These are phyloP conservation scores for Potorous gilbertii DNA, from an alignment of 2,797 vertebrate genomes.

Conservation along the genomic window DNA sequence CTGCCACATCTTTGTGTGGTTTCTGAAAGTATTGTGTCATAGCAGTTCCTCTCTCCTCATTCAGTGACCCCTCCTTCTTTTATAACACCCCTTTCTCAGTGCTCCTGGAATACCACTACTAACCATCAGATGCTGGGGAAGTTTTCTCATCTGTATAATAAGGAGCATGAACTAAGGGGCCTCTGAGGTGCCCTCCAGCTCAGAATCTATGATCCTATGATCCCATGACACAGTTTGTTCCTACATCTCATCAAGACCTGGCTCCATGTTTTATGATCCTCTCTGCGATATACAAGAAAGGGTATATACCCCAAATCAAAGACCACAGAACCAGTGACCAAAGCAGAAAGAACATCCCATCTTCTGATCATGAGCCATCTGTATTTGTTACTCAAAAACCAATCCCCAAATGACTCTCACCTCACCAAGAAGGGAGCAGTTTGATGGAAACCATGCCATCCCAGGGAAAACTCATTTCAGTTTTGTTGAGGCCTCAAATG, in stretches of 20 bases:
- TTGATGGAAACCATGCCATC: neutral
- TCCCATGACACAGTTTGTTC: neutral
- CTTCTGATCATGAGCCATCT: neutral
- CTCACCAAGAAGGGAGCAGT: neutral
- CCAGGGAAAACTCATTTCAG: conserved; percentile 10
- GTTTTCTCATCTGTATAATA: neutral
- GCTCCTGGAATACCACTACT: neutral
- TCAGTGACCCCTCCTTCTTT: neutral
- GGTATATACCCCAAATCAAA: neutral
- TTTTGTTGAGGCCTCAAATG: neutral
- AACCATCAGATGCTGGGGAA: neutral
- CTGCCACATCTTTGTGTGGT: neutral
- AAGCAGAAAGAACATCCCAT: neutral
- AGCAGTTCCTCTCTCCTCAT: neutral
- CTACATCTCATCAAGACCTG: neutral
- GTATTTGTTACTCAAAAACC: neutral
- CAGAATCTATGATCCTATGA: neutral
- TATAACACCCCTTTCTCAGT: neutral
- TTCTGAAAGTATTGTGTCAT: neutral
- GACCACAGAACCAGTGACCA: neutral
- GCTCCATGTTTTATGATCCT: neutral
- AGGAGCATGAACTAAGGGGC: neutral
- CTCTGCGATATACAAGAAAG: neutral
- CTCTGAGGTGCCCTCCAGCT: neutral
- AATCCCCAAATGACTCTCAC: neutral